Evolutionary conservation across 1,140 invertebrate species (phyloP), one percentile per base, ranked within the genome.

Genomic region (Mamestra configurata): DNA sequence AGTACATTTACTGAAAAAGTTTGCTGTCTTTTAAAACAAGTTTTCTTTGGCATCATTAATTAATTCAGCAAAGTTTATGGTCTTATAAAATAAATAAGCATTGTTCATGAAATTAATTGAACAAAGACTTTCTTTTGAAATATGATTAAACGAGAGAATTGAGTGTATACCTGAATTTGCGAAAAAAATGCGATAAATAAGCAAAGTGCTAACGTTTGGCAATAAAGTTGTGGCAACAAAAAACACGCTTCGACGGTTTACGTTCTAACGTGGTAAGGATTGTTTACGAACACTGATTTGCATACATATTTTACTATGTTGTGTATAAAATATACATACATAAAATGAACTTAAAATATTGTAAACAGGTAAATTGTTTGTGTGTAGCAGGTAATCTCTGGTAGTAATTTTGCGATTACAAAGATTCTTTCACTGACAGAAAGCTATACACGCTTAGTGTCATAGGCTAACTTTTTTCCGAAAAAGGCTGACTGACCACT

Each of bases 211-310:
- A 66, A 66, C 61, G 18, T n/a, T 66, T 66, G 31, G n/a, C 59
- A 64, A 40, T 20, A 68, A 46, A 1, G 27, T 49, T 27, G 37
- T 15, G 40, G 66, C 22, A n/a, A n/a, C n/a, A n/a, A 43, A 70
- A 61, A 70, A 70, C 43, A 27, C 66, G 22, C 22, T 68, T 68
- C 37, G 64, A 68, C 61, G 18, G 43, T 68, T 24, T n/a, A 27
- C 22, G 43, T 27, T 70, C 10, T 20, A 13, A 49, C 43, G 10
- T 11, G 66, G 49, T 70, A 70, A n/a, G 43, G 22, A 20, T 46
- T 27, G 66, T 70, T 70, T 70, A 70, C 1, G 66, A 49, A 49
- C 22, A 46, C 22, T 24, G 66, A 24, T n/a, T n/a, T n/a, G 49
- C 49, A 49, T n/a, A n/a, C 40, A 49, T 49, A 15, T 70, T 27